phyloP scores from a whole-genome alignment of 2,797 vertebrate species.

The Semotilus atromaculatus region DNA sequence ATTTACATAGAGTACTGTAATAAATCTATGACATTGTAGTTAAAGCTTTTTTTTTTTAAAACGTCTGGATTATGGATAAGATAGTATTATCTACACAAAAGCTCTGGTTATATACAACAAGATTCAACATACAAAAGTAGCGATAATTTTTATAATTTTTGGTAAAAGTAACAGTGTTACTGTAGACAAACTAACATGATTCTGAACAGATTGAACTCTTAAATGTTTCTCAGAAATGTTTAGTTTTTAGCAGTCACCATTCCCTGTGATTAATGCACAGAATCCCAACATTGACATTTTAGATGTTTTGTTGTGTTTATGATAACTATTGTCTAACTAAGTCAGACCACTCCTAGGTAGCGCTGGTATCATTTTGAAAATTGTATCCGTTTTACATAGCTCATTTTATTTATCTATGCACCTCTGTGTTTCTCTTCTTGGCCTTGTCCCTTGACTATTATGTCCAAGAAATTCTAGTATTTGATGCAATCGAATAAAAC shows the following conservation, averaged over 20 bases:
- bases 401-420: neutral
- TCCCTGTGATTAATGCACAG: neutral
- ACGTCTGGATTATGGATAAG: neutral
- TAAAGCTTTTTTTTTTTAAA: neutral
- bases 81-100: conserved; percentile 30
- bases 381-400: neutral
- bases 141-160: neutral
- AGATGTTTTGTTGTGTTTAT: neutral
- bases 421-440: neutral
- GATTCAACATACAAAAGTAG: neutral
- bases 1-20: neutral
- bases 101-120: conserved; percentile 7
- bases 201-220: neutral
- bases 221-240: neutral
- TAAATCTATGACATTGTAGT: conserved; percentile 11
- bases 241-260: neutral
- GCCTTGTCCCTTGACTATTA: neutral
- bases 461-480: conserved; percentile 2
- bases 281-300: conserved; percentile 3
- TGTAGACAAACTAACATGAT: neutral
- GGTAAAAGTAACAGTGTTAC: conserved; percentile 9
- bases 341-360: neutral
- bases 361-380: neutral
- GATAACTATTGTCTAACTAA: neutral
- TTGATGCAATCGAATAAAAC: conserved; percentile 1